These are phyloP conservation scores for Cephonodes hylas DNA, from an alignment of 2,888 invertebrate genomes.

Conservation along the genomic window DNA sequence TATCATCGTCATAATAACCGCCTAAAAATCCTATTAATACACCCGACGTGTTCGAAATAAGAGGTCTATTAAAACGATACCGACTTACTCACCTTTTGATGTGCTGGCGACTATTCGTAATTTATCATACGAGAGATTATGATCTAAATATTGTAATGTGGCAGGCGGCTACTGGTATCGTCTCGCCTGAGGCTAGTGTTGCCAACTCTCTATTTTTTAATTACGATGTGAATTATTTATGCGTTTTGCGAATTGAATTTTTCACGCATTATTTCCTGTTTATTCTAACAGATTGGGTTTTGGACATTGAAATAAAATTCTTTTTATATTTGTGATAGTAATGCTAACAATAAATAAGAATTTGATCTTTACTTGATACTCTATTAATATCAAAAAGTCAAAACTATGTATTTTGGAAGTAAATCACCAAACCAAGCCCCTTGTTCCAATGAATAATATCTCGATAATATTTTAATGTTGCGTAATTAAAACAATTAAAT, in stretches of 20 bases:
- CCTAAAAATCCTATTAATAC: neutral
- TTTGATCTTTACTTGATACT: too few species aligned
- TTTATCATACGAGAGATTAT: slow-evolving; percentile 9
- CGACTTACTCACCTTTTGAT: slow-evolving; percentile 1
- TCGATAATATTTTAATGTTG: neutral
- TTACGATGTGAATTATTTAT: slow-evolving; percentile 3
- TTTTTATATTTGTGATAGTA: too few species aligned
- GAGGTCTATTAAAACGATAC: slow-evolving; percentile 6
- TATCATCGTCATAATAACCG: neutral
- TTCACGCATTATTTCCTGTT: neutral
- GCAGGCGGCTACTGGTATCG: slow-evolving; percentile 6
- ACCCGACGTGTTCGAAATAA: neutral
- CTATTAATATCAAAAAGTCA: too few species aligned
- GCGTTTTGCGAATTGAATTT: neutral
- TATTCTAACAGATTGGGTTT: neutral
- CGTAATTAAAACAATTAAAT: neutral
- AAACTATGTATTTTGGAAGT: too few species aligned
- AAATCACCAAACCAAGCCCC: too few species aligned
- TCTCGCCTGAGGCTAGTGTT: neutral
- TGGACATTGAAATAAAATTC: neutral
- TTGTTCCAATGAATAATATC: neutral
- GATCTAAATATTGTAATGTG: slow-evolving; percentile 10
- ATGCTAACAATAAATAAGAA: too few species aligned
- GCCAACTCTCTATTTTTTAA: neutral
- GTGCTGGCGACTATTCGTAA: neutral